Evolutionary conservation across 2,888 invertebrate genomes (phyloP), one percentile per base, ranked within the genome.

Genomic region (Isotomurus palustris): DNA sequence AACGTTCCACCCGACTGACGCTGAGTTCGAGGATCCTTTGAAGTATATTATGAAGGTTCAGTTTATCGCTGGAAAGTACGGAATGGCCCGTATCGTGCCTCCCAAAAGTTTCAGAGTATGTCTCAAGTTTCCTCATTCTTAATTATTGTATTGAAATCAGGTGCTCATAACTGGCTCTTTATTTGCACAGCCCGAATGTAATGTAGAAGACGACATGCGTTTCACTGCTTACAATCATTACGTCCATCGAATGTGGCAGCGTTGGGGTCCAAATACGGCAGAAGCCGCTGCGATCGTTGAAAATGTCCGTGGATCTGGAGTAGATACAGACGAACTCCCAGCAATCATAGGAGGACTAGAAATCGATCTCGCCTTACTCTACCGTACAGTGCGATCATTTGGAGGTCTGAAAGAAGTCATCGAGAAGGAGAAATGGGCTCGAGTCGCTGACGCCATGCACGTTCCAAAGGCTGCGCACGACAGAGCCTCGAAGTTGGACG

Each of bases 151-250:
- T n/a, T n/a, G 32, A 32, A 32, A 32, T 32, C 8, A 32, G 8
- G 8, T 32, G 14, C 14, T 32, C 14, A 32, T 32, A 8, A 32
- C 14, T 32, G 32, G 32, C 8, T 10, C 32, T 32, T 8, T 32
- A 62, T 54, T 56, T 58, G 74, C 75, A 25, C 69, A 82, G 80
- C 87, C 89, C 1, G 86, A 88, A 64, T 92, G 91, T 72, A 83
- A 85, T 68, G 83, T 91, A 0, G 82, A 85, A 12, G 91, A 93
- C 64, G 88, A 89, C 60, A 86, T 90, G 81, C 77, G 89, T 3
- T 94, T 95, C 72, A 86, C 86, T 0, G 88, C 89, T 0, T 86
- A 87, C 64, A 90, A 92, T 75, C 95, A 95, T 73, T 91, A 92
- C 71, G 84, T 94, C 1, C 86, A 91, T 71, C 87, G 90, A 64